These are phyloP conservation scores for Drosophila neonasuta DNA, from an alignment of 2,888 invertebrate species.

Conservation along the genomic window DNA sequence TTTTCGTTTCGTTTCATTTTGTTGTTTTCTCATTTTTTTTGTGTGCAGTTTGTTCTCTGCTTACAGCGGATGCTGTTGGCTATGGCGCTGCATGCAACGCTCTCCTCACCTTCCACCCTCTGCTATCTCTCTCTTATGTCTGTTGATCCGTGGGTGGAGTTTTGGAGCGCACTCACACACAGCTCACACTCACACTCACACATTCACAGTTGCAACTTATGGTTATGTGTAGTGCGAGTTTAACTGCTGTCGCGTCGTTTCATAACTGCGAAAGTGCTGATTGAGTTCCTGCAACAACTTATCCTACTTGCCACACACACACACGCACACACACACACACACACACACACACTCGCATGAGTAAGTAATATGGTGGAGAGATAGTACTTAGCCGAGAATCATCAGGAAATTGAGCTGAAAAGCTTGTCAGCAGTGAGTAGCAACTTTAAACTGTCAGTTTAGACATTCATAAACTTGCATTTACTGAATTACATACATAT, in stretches of 20 bases:
- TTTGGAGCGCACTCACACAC: conserved; percentile 17
- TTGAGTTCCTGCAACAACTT: conserved; percentile 60
- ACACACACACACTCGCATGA: conserved; percentile 8
- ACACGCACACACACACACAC: conserved; percentile 3
- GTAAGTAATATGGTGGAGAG: conserved; percentile 16
- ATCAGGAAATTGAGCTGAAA: conserved; percentile 44
- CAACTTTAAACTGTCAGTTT: conserved; percentile 20
- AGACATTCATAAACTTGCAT: background rate
- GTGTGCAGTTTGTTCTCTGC: conserved; percentile 58
- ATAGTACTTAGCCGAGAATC: conserved; percentile 16
- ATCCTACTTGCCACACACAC: conserved; percentile 35
- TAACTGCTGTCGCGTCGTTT: conserved; percentile 39
- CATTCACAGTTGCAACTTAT: conserved; percentile 16
- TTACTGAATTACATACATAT: background rate
- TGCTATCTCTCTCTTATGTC: conserved; percentile 23
- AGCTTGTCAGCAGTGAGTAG: conserved; percentile 9
- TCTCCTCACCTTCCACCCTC: background rate
- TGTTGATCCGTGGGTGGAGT: conserved; percentile 49
- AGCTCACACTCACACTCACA: conserved; percentile 4
- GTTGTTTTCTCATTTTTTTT: conserved; percentile 15
- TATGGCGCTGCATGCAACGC: conserved; percentile 19
- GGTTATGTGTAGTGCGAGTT: conserved; percentile 24
- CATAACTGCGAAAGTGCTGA: conserved; percentile 60
- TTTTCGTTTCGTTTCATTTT: conserved; percentile 45
- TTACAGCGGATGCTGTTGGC: conserved; percentile 56